Conservation (phyloP, 1,140 invertebrate species). For the Drosophila tani region DNA sequence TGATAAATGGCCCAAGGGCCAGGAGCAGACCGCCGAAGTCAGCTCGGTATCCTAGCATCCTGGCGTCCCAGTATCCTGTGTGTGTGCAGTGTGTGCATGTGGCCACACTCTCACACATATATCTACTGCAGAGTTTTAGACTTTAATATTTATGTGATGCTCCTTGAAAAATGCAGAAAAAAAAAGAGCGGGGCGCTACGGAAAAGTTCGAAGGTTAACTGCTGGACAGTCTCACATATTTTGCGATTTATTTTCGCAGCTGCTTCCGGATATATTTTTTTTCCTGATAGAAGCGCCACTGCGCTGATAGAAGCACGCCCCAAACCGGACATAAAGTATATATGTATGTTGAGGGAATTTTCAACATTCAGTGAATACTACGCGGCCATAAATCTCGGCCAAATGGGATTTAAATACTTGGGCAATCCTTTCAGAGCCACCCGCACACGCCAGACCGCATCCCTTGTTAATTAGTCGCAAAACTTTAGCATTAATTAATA, state of each 20-base stretch:
- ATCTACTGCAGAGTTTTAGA: slow-evolving; percentile 39
- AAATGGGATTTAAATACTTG: slow-evolving; percentile 45
- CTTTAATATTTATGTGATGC: slow-evolving; percentile 77
- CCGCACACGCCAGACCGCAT: slow-evolving; percentile 18
- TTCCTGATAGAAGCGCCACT: neutral
- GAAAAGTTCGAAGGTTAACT: slow-evolving; percentile 49
- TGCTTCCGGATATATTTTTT: slow-evolving; percentile 33
- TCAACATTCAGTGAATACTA: slow-evolving; percentile 24
- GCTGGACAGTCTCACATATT: slow-evolving; percentile 54
- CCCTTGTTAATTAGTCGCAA: slow-evolving; percentile 51
- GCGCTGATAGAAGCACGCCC: slow-evolving; percentile 36
- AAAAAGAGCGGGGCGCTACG: neutral
- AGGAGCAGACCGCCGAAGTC: slow-evolving; percentile 37
- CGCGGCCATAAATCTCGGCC: slow-evolving; percentile 41
- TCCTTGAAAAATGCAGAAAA: slow-evolving; percentile 53
- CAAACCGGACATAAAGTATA: slow-evolving; percentile 31
- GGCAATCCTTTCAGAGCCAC: slow-evolving; percentile 1
- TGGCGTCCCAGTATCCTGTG: slow-evolving; percentile 11
- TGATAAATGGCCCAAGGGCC: slow-evolving; percentile 67
- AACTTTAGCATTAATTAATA: slow-evolving; percentile 63
- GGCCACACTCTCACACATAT: slow-evolving; percentile 3
- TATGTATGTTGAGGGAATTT: slow-evolving; percentile 18
- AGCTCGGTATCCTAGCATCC: slow-evolving; percentile 22
- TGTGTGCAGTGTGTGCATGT: slow-evolving; percentile 11
- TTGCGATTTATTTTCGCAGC: slow-evolving; percentile 50